Base-by-base conservation (phyloP, 2,888 invertebrate species). In the Mesochorus sp. region DNA sequence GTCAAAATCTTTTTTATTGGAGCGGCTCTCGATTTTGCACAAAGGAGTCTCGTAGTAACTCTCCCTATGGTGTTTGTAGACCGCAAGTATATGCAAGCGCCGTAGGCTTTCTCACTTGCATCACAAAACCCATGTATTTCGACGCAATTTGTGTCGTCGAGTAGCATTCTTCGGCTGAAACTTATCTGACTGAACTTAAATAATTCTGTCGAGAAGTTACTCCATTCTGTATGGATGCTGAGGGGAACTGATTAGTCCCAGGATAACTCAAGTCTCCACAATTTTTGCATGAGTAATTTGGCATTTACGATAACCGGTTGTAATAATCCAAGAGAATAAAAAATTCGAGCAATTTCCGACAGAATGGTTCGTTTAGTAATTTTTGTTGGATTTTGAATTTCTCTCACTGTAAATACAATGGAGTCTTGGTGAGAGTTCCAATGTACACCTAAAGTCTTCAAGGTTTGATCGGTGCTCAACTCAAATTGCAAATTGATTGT, bases 191-290 rank as follows among this genome's bases (percentile, higher is more conserved):
- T 67, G 1, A 81, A 10, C 1, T 21, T 1, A 6, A 12, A n/a
- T 1, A 78, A 3, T 5, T 79, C 21, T 0, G 0, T 17, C 0
- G 6, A 21, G 10, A 66, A 80, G 6, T 51, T 10, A 2, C 0
- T 5, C 80, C 79, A 80, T 0, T 26, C 26, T 0, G 76, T 73
- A 10, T 76, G 59, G 0, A 78, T 19, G 3, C 17, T 31, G 0
- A 0, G n/a, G 0, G 79, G 66, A 0, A 81, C 19, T 6, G 80
- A 68, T 57, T 81, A 76, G 3, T 76, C 71, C 80, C 76, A 81
- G 10, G 59, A 28, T 0, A 80, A 0, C 5, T 73, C 26, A 0
- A 51, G 1, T 19, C 42, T 34, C 64, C 74, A 80, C 1, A 76
- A 34, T n/a, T 57, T 44, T 8, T 80, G 81, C 62, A 73, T 66